These are phyloP conservation scores for Strigamia crassipes DNA, from an alignment of 2,888 invertebrate genomes.

Conservation along the genomic window DNA sequence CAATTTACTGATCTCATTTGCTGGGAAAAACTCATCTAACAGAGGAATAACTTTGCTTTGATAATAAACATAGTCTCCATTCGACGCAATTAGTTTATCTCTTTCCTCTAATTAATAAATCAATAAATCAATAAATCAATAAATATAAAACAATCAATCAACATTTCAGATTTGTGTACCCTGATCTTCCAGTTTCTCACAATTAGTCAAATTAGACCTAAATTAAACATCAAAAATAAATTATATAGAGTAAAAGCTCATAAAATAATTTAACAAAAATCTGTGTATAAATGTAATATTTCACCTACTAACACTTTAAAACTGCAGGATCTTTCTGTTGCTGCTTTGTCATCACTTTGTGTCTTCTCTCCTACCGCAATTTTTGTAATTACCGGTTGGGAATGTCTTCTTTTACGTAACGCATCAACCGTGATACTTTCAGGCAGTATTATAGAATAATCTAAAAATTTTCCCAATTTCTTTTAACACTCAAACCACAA, in stretches of 20 bases:
- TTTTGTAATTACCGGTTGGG: slow-evolving; percentile 34
- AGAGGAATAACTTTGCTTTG: slow-evolving; percentile 43
- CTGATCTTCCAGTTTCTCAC: neutral
- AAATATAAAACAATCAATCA: too few species aligned
- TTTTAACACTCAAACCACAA: neutral
- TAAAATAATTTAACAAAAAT: neutral
- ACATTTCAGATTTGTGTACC: neutral
- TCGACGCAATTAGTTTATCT: neutral
- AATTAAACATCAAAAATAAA: neutral
- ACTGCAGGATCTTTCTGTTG: neutral
- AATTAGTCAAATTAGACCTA: neutral
- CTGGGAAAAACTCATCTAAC: slow-evolving; percentile 32
- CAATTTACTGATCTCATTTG: neutral
- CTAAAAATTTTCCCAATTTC: neutral
- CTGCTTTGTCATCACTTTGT: neutral
- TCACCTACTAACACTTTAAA: slow-evolving; percentile 30
- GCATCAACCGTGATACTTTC: slow-evolving; percentile 28
- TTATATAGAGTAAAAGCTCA: neutral
- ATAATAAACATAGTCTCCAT: slow-evolving; percentile 2
- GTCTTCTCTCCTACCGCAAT: neutral
- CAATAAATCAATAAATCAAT: too few species aligned
- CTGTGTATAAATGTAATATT: neutral
- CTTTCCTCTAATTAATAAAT: neutral
- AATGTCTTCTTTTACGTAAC: slow-evolving; percentile 10
- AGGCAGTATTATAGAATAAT: slow-evolving; percentile 36